Evolutionary conservation across 1,140 invertebrate species (phyloP).

Genomic region (Hylyphantes graminicola): DNA sequence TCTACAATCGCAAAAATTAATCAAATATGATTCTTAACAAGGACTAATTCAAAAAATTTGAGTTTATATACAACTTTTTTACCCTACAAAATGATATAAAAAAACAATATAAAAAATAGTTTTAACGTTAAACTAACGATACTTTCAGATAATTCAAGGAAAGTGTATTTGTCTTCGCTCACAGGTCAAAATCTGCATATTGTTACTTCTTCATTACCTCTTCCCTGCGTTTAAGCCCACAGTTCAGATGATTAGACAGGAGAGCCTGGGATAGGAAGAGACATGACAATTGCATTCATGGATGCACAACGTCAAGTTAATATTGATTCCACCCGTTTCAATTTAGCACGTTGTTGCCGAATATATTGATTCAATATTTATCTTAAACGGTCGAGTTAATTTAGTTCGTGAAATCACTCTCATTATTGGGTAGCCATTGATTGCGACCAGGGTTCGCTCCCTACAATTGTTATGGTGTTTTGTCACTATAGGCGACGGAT

Average conservation of each 20-base stretch:
- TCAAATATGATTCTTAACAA: too few relatives aligned
- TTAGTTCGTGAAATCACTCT: conserved; percentile 56
- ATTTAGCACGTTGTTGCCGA: conserved; percentile 58
- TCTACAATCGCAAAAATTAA: too few relatives aligned
- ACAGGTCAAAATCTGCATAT: background rate
- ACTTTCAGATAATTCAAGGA: too few relatives aligned
- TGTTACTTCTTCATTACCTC: background rate
- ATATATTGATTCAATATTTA: conserved; percentile 60
- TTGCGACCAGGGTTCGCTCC: conserved; percentile 23
- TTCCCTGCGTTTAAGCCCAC: conserved; percentile 33
- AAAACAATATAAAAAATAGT: too few relatives aligned
- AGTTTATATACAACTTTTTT: too few relatives aligned
- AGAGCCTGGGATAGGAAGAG: conserved; percentile 33
- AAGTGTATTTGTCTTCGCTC: too few relatives aligned
- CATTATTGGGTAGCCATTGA: conserved; percentile 55
- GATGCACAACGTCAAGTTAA: conserved; percentile 57
- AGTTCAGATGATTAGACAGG: conserved; percentile 42
- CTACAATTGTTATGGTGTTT: conserved; percentile 41
- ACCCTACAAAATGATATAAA: too few relatives aligned
- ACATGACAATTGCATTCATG: conserved; percentile 59
- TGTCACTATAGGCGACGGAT: conserved; percentile 19
- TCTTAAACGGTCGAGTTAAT: conserved; percentile 57
- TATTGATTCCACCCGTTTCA: conserved; percentile 57
- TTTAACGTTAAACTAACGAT: too few relatives aligned
- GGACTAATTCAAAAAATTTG: too few relatives aligned